A percentile compares a stretch with the other conserved stretches of the same genome.
Conservation (phyloP, 2,888 invertebrate genomes). For the Congeria kusceri region DNA sequence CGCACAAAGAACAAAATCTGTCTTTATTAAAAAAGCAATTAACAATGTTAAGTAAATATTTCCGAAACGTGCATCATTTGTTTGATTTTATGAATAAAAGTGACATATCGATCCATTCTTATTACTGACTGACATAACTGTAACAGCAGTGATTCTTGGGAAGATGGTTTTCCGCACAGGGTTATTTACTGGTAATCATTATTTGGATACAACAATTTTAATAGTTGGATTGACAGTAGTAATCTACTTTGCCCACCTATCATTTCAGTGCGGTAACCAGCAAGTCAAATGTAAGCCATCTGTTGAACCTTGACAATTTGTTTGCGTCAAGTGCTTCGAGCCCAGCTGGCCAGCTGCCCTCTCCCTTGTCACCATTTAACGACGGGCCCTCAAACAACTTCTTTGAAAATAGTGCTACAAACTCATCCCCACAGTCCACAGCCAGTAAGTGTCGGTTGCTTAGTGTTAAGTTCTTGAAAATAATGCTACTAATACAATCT, state of each 20-base stretch:
- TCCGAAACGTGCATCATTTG: no score
- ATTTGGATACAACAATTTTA: neutral
- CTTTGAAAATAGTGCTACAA: conserved; percentile 64
- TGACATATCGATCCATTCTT: no score
- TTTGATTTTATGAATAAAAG: no score
- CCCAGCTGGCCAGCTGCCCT: conserved; percentile 89
- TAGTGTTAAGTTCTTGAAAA: no score
- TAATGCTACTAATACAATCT: no score
- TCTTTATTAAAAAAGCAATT: no score
- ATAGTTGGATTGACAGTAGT: no score
- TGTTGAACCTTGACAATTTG: conserved; percentile 90
- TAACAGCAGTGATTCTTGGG: no score
- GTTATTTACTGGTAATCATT: neutral
- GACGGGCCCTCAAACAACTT: conserved; percentile 66
- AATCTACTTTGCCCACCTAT: neutral
- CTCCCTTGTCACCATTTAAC: conserved; percentile 87
- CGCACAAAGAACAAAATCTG: no score
- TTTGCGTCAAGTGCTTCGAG: conserved; percentile 93
- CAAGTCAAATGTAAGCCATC: conserved; percentile 90
- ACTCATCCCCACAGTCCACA: conserved; percentile 24
- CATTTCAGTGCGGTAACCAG: conserved; percentile 52
- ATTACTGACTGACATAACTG: no score
- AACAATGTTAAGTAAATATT: no score
- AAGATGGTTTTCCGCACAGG: no score
- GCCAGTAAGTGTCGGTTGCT: conserved; percentile 19